Percentiles rank a stretch among this genome's conserved stretches.
Conservation (phyloP, 2,888 invertebrate species). For the Diploptera punctata region DNA sequence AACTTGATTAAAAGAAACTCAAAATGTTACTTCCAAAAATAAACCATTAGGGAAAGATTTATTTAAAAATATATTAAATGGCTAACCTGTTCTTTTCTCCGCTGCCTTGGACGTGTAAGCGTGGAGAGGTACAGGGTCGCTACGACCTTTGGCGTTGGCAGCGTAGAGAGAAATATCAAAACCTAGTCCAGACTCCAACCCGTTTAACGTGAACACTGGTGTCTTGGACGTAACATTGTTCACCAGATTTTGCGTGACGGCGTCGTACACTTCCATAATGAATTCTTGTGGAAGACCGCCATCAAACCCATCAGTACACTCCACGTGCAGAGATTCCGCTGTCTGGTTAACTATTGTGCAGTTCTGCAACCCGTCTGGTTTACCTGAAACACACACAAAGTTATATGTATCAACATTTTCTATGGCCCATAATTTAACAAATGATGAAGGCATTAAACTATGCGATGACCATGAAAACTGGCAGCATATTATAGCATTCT, state of each 20-base stretch:
- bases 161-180: conserved; percentile 74
- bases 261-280: conserved; percentile 72
- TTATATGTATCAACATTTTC: neutral
- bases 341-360: conserved; percentile 78
- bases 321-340: conserved; percentile 72
- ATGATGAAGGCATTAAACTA: too few relatives aligned
- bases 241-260: conserved; percentile 58
- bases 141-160: conserved; percentile 74
- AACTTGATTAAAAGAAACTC: too few relatives aligned
- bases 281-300: conserved; percentile 77
- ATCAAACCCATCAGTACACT: conserved; percentile 78
- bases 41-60: too few relatives aligned
- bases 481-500: too few relatives aligned
- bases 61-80: too few relatives aligned
- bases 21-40: too few relatives aligned
- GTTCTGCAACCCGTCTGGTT: conserved; percentile 74
- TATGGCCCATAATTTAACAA: too few relatives aligned
- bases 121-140: conserved; percentile 67
- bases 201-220: conserved; percentile 70
- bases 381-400: conserved; percentile 58
- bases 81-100: conserved; percentile 71
- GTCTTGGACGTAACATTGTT: conserved; percentile 63
- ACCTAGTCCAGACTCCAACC: conserved; percentile 70
- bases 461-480: too few relatives aligned
- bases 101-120: conserved; percentile 77